Evolutionary conservation across 2,888 invertebrate genomes (phyloP).

Genomic region (Eupithecia subfuscata): DNA sequence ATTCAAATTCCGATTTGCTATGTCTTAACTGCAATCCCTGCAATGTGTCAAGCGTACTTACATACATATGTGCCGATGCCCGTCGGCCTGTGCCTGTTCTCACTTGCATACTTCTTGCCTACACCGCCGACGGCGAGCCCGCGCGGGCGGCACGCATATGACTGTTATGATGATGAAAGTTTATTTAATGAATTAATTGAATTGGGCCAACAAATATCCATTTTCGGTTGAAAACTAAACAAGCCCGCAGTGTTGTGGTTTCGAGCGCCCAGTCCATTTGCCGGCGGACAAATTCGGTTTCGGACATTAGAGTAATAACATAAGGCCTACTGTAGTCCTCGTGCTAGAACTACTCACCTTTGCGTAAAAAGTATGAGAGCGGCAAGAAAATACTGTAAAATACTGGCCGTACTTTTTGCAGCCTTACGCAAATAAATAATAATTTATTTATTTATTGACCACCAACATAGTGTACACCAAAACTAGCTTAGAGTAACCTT

Average conservation of each 20-base stretch:
- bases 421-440: no score
- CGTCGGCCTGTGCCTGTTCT: no score
- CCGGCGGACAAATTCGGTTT: conserved; percentile 65
- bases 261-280: conserved; percentile 63
- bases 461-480: no score
- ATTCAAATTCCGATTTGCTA: not conserved
- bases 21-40: no score
- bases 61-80: no score
- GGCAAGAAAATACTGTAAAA: not conserved
- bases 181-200: not conserved
- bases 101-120: no score
- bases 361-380: not conserved
- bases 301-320: conserved; percentile 38
- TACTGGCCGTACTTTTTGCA: not conserved
- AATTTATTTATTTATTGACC: no score
- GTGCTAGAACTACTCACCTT: not conserved
- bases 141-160: not conserved
- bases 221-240: conserved; percentile 64
- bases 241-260: conserved; percentile 62
- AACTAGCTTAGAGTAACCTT: no score
- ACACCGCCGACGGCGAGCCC: no score
- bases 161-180: not conserved
- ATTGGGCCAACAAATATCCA: conserved; percentile 55
- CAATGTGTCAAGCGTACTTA: no score
- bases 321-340: not conserved